Conservation (phyloP, 2,888 invertebrate species). For the Eristalis arbustorum region DNA sequence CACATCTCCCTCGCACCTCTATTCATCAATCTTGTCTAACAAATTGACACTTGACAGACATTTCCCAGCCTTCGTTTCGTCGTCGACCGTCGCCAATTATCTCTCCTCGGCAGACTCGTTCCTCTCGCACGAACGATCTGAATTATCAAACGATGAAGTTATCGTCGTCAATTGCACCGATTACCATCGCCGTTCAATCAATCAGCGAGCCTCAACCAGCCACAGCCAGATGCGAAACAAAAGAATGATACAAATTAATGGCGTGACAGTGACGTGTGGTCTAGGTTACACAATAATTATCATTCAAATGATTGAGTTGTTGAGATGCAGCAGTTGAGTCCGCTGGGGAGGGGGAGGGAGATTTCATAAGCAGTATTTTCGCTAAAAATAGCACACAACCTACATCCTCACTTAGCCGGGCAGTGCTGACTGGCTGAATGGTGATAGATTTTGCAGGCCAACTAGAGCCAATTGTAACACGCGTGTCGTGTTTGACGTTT, state of each 20-base stretch:
- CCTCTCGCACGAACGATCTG: neutral
- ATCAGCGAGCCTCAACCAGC: constrained; percentile 16
- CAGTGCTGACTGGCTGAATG: neutral
- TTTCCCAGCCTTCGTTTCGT: no score
- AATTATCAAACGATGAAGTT: constrained; percentile 9
- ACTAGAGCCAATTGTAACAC: neutral
- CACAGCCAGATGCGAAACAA: neutral
- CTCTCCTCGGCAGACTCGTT: no score
- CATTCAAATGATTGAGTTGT: neutral
- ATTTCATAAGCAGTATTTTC: neutral
- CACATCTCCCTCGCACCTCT: neutral
- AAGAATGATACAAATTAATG: neutral
- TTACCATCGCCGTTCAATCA: constrained; percentile 27
- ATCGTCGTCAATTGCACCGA: constrained; percentile 26
- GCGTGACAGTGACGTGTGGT: neutral
- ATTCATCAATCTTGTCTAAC: neutral
- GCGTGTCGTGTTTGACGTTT: neutral
- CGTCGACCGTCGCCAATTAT: no score
- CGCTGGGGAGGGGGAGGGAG: no score
- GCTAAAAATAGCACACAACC: constrained; percentile 18
- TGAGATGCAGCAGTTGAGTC: no score
- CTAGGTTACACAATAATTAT: neutral
- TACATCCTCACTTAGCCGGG: neutral
- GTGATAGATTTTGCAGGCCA: neutral
- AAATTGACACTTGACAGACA: neutral